A percentile compares a stretch with the other conserved stretches of the same genome.
phyloP scores from a whole-genome alignment of 2,113 vertebrate species.

The Pantherophis guttatus region DNA sequence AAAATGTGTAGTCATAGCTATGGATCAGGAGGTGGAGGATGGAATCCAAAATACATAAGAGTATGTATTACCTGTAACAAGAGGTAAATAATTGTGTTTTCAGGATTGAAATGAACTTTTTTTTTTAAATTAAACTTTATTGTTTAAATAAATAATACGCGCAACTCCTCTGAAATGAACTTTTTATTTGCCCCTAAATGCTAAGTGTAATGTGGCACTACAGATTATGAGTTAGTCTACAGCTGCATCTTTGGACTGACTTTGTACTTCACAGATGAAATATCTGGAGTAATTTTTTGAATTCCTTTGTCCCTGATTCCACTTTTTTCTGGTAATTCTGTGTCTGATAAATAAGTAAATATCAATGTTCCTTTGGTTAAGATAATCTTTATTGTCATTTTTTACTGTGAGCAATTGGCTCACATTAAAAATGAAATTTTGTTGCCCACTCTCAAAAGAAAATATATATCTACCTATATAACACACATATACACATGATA shows the following conservation, averaged over 20 bases:
- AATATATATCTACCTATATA: too few relatives aligned
- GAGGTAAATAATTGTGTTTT: not conserved
- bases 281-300: not conserved
- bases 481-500: too few relatives aligned
- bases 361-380: too few relatives aligned
- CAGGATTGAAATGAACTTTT: not conserved
- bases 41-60: not conserved
- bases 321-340: not conserved
- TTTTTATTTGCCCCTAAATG: not conserved
- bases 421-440: too few relatives aligned
- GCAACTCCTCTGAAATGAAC: too few relatives aligned
- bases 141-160: too few relatives aligned
- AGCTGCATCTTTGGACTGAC: not conserved
- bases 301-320: not conserved
- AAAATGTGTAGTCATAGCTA: not conserved
- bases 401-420: too few relatives aligned
- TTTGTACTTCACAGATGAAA: not conserved
- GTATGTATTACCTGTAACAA: not conserved
- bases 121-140: too few relatives aligned
- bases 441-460: too few relatives aligned
- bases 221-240: not conserved
- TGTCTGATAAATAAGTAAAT: not conserved
- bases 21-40: not conserved
- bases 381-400: too few relatives aligned
- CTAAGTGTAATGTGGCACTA: not conserved